Evolutionary conservation across 2,888 invertebrate genomes (phyloP), one percentile per base, ranked within the genome.

Genomic region (Resseliella maxima): DNA sequence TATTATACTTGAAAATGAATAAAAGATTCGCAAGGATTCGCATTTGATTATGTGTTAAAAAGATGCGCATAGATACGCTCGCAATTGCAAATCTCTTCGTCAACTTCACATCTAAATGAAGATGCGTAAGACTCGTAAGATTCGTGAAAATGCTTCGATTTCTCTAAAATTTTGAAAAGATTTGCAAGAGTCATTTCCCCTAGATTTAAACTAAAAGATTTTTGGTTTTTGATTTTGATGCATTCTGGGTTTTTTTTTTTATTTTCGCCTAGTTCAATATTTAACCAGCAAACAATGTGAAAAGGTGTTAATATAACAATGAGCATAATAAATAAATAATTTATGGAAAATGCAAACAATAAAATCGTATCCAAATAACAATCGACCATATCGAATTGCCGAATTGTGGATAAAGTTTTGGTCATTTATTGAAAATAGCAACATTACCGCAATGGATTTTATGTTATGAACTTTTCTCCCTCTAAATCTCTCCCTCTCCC

Each of bases 401-500:
- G 59, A 10, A 24, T 24, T 59, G 59, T 72, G 15, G 72, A 31
- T 8, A 31, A 72, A 59, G 24, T 59, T 59, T 59, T 6, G 59
- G 24, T 18, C 72, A 72, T 24, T 59, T 1, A 24, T 24, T 27
- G 59, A 27, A 72, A 72, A 31, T 72, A 31, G 8, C 31, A 31
- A 72, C 27, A 31, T 31, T 31, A n/a, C 31, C 31, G 72, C 72
- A 72, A 35, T 72, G 72, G 72, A 72, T 72, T 31, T 59, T n/a
- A 24, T 59, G 27, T 50, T n/a, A n/a, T n/a, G n/a, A n/a, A n/a
- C n/a, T n/a, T n/a, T n/a, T n/a, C n/a, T n/a, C n/a, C n/a, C n/a
- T n/a, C n/a, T n/a, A n/a, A n/a, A n/a, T n/a, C n/a, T n/a, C n/a
- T n/a, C n/a, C 10, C 24, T 24, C 24, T 72, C 15, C 18, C 59